Conservation (phyloP, 2,888 invertebrate species). For the Morpho deidamia region DNA sequence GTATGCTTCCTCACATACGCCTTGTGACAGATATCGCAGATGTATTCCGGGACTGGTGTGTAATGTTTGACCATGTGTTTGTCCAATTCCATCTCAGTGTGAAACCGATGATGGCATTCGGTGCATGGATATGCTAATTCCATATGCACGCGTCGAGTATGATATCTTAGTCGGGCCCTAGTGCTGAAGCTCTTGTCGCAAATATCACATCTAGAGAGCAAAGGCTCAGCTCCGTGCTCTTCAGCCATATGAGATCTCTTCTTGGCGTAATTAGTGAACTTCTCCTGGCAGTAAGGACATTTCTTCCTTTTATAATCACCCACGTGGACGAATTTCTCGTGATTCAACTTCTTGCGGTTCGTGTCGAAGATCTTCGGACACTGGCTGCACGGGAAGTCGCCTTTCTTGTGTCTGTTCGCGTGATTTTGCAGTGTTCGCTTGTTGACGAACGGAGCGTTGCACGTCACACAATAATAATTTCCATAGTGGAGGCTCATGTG, state of each 20-base stretch:
- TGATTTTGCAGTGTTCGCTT: conserved; percentile 25
- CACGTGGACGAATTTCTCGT: conserved; percentile 52
- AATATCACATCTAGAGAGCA: conserved; percentile 34
- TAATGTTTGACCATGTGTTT: conserved; percentile 37
- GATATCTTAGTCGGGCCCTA: conserved; percentile 31
- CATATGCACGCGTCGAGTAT: conserved; percentile 42
- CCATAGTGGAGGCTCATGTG: conserved; percentile 45
- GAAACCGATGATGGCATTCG: conserved; percentile 37
- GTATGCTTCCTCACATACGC: conserved; percentile 32
- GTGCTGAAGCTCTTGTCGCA: conserved; percentile 37
- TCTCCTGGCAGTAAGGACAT: conserved; percentile 40
- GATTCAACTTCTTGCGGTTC: conserved; percentile 47
- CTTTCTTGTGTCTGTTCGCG: conserved; percentile 35
- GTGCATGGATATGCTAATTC: conserved; percentile 36
- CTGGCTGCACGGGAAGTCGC: conserved; percentile 39
- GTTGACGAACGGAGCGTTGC: conserved; percentile 37
- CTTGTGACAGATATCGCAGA: conserved; percentile 38
- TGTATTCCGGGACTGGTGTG: conserved; percentile 33
- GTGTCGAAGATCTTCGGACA: conserved; percentile 57
- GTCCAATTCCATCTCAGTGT: conserved; percentile 29
- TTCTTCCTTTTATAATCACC: conserved; percentile 37
- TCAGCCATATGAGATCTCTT: conserved; percentile 34
- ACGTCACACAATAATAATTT: conserved; percentile 39
- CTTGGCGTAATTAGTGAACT: conserved; percentile 36
- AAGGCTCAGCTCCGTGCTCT: conserved; percentile 32